Base-by-base conservation (phyloP, 2,113 vertebrate species). In the Turnix velox region DNA sequence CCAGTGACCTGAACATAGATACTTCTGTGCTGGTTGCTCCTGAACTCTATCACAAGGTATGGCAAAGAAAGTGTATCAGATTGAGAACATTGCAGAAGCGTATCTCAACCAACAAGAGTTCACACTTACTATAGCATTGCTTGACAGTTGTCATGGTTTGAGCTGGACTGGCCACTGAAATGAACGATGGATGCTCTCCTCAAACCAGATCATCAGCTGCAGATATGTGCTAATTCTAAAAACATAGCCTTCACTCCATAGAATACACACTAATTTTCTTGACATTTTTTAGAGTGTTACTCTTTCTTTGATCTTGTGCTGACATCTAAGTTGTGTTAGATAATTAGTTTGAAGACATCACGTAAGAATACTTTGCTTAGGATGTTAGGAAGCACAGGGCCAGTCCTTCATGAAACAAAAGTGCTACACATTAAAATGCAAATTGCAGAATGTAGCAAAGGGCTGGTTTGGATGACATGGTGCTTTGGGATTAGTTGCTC, bases 11-110 rank as follows among this genome's bases (percentile, higher is more conserved):
- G 90, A 97, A 97, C 46, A 96, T 96, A 96, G 97, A 97, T 45
- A 92, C 96, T 28, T 97, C 67, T 63, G 97, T 97, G 97, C 97
- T 97, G 92, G 96, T 97, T 45, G 97, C 98, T 42, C 97, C 97
- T 73, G 98, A 98, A 92, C 96, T 98, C 57, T 98, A 96, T 88
- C 91, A 88, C 90, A 98, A 98, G 97, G 97, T 98, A 33, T 57
- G 69, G 94, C 55, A 16, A 16, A 6, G 48, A 33, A 33, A 59
- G 17, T 16, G 6, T 27, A 43, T 42, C 20, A 8, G n/a, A 40
- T 3, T 14, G 19, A 45, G 25, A 27, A 30, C 9, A 19, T 0
- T 49, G 40, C 30, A 67, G 20, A 72, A 51, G 31, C 8, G 19
- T 39, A 39, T 78, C 18, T 61, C 8, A 15, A 18, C 31, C 11